Percentiles rank a stretch among this genome's conserved stretches.
Evolutionary conservation across 2,888 invertebrate species (phyloP).

Genomic region (Eristalis tenax): DNA sequence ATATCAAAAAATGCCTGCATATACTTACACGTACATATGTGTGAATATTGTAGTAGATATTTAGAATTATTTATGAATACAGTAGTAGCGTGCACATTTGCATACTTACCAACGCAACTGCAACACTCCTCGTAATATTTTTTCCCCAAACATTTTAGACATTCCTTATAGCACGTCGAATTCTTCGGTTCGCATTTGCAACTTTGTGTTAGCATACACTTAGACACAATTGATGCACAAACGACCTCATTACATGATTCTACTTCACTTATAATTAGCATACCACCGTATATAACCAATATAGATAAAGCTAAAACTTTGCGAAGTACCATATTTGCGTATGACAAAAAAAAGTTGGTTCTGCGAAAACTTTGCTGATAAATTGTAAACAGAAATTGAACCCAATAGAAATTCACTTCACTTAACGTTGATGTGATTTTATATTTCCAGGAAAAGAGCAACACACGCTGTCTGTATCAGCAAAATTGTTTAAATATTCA

Average conservation of each 20-base stretch:
- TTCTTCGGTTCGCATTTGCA: slow-evolving; percentile 97
- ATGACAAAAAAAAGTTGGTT: background rate
- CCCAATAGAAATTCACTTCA: background rate
- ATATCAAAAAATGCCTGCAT: background rate
- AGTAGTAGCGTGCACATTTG: background rate
- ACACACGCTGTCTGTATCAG: background rate
- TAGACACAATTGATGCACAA: slow-evolving; percentile 97
- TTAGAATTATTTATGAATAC: background rate
- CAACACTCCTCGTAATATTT: slow-evolving; percentile 96
- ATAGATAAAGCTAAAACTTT: slow-evolving; percentile 47
- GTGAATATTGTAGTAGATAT: background rate
- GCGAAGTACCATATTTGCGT: slow-evolving; percentile 56
- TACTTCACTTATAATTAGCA: slow-evolving; percentile 76
- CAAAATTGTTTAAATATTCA: slow-evolving; percentile 23
- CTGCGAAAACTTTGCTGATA: background rate
- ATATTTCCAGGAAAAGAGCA: background rate
- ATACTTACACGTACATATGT: background rate
- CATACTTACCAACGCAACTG: slow-evolving; percentile 94
- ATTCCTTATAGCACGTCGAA: slow-evolving; percentile 97
- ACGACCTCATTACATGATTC: slow-evolving; percentile 93
- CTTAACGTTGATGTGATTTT: background rate
- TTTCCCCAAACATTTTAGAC: slow-evolving; percentile 92
- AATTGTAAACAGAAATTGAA: background rate
- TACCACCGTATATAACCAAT: slow-evolving; percentile 74
- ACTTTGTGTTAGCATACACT: slow-evolving; percentile 97